phyloP scores from a whole-genome alignment of 2,113 vertebrate species.

The Laticauda colubrina region DNA sequence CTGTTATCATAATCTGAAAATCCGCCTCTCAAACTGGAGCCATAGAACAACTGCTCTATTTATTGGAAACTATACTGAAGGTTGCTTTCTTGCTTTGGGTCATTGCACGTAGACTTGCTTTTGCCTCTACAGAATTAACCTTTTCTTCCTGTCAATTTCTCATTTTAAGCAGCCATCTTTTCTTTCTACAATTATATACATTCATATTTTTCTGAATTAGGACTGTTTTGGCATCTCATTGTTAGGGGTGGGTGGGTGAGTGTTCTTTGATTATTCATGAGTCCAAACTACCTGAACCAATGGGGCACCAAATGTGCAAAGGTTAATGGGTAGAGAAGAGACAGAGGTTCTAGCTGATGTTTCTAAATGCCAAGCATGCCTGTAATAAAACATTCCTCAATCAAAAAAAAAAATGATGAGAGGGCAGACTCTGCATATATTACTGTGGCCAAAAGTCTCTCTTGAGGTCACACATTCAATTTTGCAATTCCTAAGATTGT shows the following conservation, averaged over 20 bases:
- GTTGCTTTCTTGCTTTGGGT: neutral
- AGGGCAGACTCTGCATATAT: neutral
- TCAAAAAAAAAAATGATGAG: neutral
- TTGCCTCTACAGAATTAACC: neutral
- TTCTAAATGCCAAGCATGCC: neutral
- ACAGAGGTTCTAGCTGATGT: neutral
- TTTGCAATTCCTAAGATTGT: too few relatives aligned
- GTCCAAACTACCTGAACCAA: neutral
- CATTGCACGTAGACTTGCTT: neutral
- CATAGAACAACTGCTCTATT: neutral
- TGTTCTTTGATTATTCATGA: neutral
- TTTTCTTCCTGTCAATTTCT: neutral
- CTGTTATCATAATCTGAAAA: slow-evolving; percentile 24
- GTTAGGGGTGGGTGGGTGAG: neutral
- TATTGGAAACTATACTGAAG: slow-evolving; percentile 21
- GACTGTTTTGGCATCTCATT: neutral
- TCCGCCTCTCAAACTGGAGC: slow-evolving; percentile 4
- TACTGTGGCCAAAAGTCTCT: neutral
- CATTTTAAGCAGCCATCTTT: neutral
- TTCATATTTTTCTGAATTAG: slow-evolving; percentile 1
- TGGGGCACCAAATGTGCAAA: neutral
- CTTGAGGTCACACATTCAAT: too few relatives aligned
- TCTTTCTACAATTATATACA: neutral
- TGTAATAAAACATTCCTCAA: neutral
- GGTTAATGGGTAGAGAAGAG: neutral